phyloP scores from a whole-genome alignment of 2,113 vertebrate species.

The Ramphastos sulfuratus region DNA sequence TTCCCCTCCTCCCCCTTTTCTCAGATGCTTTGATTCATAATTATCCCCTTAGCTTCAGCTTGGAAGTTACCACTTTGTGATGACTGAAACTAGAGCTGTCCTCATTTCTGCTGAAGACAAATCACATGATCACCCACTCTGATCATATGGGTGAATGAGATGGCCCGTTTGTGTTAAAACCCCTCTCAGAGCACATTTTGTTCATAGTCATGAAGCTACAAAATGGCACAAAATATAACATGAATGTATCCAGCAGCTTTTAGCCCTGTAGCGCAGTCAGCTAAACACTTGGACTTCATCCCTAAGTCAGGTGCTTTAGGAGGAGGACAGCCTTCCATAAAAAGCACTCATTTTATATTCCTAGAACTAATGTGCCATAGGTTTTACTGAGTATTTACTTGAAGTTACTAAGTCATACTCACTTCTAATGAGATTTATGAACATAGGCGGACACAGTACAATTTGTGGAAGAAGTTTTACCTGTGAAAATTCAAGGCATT shows the following conservation, averaged over 20 bases:
- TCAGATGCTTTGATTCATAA: neutral
- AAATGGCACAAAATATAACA: neutral
- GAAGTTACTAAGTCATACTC: neutral
- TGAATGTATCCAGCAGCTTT: neutral
- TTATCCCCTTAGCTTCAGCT: neutral
- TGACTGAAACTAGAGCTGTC: neutral
- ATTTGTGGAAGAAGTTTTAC: neutral
- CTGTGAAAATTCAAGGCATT: neutral
- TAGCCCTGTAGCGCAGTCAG: neutral
- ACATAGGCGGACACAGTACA: neutral
- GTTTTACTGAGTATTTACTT: neutral
- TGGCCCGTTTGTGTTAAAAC: neutral
- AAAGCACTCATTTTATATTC: neutral
- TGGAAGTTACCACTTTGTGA: neutral
- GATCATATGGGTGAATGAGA: neutral
- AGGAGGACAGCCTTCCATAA: neutral
- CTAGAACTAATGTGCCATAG: neutral
- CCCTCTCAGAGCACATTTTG: neutral
- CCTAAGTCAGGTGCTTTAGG: neutral
- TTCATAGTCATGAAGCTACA: neutral
- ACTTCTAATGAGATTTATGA: neutral
- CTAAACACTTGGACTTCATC: neutral
- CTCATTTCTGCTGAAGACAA: neutral
- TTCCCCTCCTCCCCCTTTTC: neutral
- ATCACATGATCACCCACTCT: neutral